These are phyloP conservation scores for Microplitis deprimator DNA, from an alignment of 2,888 invertebrate species.

Conservation along the genomic window DNA sequence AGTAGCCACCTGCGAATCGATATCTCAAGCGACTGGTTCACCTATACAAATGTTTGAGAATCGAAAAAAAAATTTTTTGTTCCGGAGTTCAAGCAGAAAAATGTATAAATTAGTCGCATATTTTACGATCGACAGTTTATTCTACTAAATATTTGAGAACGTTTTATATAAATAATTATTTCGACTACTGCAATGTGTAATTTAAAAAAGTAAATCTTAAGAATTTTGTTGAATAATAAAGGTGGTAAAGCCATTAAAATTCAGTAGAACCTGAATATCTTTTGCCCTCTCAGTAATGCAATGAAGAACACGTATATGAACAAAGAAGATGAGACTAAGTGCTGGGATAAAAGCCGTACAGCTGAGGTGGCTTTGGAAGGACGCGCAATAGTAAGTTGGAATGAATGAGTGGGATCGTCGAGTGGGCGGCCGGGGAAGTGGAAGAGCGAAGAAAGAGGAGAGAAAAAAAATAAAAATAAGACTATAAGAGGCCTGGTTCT, in stretches of 20 bases:
- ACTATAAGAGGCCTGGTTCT: slow-evolving; percentile 61
- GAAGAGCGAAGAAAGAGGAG: slow-evolving; percentile 3
- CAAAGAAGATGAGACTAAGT: slow-evolving; percentile 46
- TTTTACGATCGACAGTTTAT: too few species aligned
- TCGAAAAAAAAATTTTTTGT: neutral
- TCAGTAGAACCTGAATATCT: neutral
- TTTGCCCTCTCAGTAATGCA: neutral
- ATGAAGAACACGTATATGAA: slow-evolving; percentile 36
- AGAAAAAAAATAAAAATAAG: slow-evolving; percentile 34
- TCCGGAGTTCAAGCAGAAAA: neutral
- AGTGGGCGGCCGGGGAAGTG: slow-evolving; percentile 37
- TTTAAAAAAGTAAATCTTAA: too few species aligned
- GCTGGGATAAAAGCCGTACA: slow-evolving; percentile 41
- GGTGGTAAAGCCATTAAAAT: too few species aligned
- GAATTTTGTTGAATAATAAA: too few species aligned
- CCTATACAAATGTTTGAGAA: slow-evolving; percentile 58
- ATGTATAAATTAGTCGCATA: too few species aligned
- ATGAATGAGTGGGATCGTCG: slow-evolving; percentile 50
- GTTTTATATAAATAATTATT: too few species aligned
- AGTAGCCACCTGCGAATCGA: slow-evolving; percentile 67
- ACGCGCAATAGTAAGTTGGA: slow-evolving; percentile 38
- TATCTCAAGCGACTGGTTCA: slow-evolving; percentile 57
- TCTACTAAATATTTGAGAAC: too few species aligned
- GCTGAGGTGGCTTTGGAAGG: slow-evolving; percentile 47
- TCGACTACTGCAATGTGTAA: too few species aligned